Evolutionary conservation across 2,797 vertebrate genomes (phyloP).

Genomic region (Lutjanus campechanus): DNA sequence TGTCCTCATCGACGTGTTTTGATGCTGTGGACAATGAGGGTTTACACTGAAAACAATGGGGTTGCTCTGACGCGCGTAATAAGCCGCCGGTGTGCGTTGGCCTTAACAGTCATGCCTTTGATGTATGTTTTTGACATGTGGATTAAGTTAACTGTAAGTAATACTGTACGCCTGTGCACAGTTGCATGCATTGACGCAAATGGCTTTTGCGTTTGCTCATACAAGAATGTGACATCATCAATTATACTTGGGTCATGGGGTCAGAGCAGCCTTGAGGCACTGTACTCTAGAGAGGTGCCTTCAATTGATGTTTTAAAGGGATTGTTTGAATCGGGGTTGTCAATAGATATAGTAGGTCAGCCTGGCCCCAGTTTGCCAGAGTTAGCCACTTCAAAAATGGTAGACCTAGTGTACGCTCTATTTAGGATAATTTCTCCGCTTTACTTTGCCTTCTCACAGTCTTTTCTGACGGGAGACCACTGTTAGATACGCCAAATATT

Average conservation of each 20-base stretch:
- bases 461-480: no score
- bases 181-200: slow-evolving; percentile 35
- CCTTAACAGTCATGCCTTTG: slow-evolving; percentile 21
- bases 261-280: slow-evolving; percentile 54
- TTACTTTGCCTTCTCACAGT: no score
- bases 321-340: no score
- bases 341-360: no score
- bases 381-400: no score
- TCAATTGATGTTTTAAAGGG: slow-evolving; percentile 38
- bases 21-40: not conserved
- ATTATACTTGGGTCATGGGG: slow-evolving; percentile 62
- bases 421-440: no score
- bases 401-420: no score
- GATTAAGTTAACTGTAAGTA: slow-evolving; percentile 24
- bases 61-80: slow-evolving; percentile 5
- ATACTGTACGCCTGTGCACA: not conserved
- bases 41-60: slow-evolving; percentile 28
- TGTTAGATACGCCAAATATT: no score
- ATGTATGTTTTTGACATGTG: slow-evolving; percentile 40
- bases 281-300: slow-evolving; percentile 37
- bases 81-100: slow-evolving; percentile 15
- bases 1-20: not conserved
- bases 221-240: slow-evolving; percentile 55
- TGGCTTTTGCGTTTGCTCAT: slow-evolving; percentile 41
- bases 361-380: no score